phyloP scores from a whole-genome alignment of 1,140 invertebrate genomes.

The Bombus ignitus region DNA sequence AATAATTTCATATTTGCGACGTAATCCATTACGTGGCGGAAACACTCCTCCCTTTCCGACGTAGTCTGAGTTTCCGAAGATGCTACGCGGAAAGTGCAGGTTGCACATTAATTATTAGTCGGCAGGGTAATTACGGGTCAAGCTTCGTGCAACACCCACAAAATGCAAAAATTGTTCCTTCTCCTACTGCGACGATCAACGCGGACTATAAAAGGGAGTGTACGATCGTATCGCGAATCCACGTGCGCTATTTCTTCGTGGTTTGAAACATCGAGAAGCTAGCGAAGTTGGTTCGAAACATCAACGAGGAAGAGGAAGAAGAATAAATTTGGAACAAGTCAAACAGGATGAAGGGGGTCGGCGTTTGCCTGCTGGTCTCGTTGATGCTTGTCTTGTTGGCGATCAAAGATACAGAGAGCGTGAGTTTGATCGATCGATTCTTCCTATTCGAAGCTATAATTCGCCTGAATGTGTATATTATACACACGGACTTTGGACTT shows the following conservation, averaged over 20 bases:
- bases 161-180: constrained; percentile 37
- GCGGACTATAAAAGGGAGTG: constrained; percentile 50
- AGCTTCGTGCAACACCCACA: neutral
- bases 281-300: neutral
- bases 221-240: neutral
- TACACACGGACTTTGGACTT: neutral
- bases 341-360: neutral
- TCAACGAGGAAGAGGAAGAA: neutral
- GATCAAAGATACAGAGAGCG: constrained; percentile 48
- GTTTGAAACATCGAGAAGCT: neutral
- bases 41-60: constrained; percentile 19
- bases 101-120: constrained; percentile 7
- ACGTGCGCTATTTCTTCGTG: neutral
- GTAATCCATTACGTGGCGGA: neutral
- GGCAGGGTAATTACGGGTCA: neutral
- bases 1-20: neutral
- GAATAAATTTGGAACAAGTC: too few relatives aligned
- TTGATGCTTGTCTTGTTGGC: constrained; percentile 6
- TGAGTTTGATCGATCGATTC: constrained; percentile 44
- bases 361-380: constrained; percentile 4
- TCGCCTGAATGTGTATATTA: too few relatives aligned
- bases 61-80: neutral
- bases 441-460: neutral
- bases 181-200: constrained; percentile 32
- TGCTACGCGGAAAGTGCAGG: neutral